A percentile compares a stretch with the other conserved stretches of the same genome.
Conservation (phyloP, 2,888 invertebrate species). For the Caenorhabditis sulstoni region DNA sequence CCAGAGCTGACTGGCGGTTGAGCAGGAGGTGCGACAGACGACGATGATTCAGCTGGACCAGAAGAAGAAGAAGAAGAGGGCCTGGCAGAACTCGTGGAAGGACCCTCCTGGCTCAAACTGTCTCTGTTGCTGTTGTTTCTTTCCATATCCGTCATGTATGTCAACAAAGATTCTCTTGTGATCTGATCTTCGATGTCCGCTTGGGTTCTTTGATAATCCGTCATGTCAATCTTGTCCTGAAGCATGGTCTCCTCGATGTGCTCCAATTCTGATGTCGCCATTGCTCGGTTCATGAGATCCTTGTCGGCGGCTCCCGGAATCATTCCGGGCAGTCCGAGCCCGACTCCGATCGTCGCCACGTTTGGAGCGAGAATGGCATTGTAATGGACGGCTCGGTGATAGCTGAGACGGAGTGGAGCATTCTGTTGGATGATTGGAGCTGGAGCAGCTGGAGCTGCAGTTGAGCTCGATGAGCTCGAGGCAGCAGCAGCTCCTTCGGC, state of each 20-base stretch:
- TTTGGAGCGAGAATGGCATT: slow-evolving; percentile 91
- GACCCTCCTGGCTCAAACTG: not conserved
- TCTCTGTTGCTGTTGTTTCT: not conserved
- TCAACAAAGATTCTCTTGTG: slow-evolving; percentile 70
- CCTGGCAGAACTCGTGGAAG: slow-evolving; percentile 6
- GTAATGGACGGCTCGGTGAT: slow-evolving; percentile 91
- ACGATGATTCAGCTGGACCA: not conserved
- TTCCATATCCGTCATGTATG: slow-evolving; percentile 62
- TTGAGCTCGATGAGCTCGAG: not conserved
- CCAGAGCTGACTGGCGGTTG: not conserved
- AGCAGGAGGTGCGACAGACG: not conserved
- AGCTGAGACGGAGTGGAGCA: slow-evolving; percentile 88
- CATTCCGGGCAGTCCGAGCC: slow-evolving; percentile 86
- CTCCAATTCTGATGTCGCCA: slow-evolving; percentile 66
- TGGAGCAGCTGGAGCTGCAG: slow-evolving; percentile 1
- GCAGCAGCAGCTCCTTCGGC: not conserved
- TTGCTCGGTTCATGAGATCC: slow-evolving; percentile 70
- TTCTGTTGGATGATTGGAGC: slow-evolving; percentile 64
- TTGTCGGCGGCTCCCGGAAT: slow-evolving; percentile 75
- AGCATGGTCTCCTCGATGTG: slow-evolving; percentile 87
- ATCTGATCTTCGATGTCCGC: slow-evolving; percentile 80
- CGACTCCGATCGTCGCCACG: slow-evolving; percentile 88
- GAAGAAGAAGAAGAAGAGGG: slow-evolving; percentile 3
- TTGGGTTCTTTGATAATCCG: slow-evolving; percentile 93
- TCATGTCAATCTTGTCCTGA: slow-evolving; percentile 90